These are phyloP conservation scores for Brenthis daphne DNA, from an alignment of 2,888 invertebrate species.

Conservation along the genomic window DNA sequence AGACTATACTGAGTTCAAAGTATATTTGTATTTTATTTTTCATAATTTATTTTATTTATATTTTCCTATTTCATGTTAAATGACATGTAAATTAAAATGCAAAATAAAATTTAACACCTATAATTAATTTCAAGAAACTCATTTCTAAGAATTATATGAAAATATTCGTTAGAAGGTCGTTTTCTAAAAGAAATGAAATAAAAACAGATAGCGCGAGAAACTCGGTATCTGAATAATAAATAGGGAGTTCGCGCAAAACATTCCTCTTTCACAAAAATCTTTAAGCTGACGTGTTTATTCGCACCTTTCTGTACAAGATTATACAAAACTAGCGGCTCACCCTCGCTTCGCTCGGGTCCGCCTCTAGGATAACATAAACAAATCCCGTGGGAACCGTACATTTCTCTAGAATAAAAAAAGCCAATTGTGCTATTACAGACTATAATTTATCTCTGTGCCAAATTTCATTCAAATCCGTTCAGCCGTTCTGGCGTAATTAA, in stretches of 20 bases:
- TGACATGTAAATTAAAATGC: background rate
- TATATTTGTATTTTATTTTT: too few species aligned
- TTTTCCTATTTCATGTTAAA: too few species aligned
- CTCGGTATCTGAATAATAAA: constrained; percentile 16
- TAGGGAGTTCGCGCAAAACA: constrained; percentile 3
- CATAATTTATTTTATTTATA: too few species aligned
- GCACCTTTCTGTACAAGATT: background rate
- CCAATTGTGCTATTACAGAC: too few species aligned
- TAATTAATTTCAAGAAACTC: background rate
- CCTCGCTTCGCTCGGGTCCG: too few species aligned
- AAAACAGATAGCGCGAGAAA: constrained; percentile 18
- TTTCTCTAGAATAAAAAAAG: too few species aligned
- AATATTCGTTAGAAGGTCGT: constrained; percentile 1
- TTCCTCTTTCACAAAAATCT: constrained; percentile 17
- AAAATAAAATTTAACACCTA: background rate
- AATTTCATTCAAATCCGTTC: too few species aligned
- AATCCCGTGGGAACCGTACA: too few species aligned
- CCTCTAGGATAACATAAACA: too few species aligned
- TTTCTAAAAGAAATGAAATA: constrained; percentile 19
- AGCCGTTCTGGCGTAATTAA: too few species aligned
- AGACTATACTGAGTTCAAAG: too few species aligned
- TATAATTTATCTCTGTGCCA: too few species aligned
- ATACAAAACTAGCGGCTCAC: background rate
- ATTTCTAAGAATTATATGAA: background rate
- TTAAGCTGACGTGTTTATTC: constrained; percentile 14